A percentile compares a stretch with the other conserved stretches of the same genome.
These are phyloP conservation scores for Eufriesea mexicana DNA, from an alignment of 1,140 invertebrate species.

Conservation along the genomic window DNA sequence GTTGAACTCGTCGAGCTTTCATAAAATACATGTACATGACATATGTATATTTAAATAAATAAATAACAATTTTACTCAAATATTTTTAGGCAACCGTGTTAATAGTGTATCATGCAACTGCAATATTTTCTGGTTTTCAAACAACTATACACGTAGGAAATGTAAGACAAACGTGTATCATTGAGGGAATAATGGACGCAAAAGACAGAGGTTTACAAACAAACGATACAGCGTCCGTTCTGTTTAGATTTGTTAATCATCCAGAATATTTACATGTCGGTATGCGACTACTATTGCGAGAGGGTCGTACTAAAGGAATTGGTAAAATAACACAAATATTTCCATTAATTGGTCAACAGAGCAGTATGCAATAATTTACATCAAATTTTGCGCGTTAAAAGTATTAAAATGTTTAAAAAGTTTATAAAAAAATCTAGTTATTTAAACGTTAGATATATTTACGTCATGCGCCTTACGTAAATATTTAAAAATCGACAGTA, in stretches of 20 bases:
- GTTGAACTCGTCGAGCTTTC: conserved; percentile 31
- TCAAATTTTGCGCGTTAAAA: conserved; percentile 31
- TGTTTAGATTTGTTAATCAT: conserved; percentile 94
- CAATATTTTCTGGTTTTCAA: conserved; percentile 94
- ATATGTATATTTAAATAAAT: background rate
- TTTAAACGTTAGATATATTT: background rate
- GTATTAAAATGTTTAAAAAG: conserved; percentile 17
- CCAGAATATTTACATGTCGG: conserved; percentile 96
- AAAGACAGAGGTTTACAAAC: conserved; percentile 86
- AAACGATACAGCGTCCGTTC: conserved; percentile 92
- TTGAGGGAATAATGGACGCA: conserved; percentile 86
- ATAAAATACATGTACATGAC: background rate
- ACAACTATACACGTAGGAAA: conserved; percentile 97
- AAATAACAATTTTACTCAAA: background rate
- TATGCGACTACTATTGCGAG: conserved; percentile 92
- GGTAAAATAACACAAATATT: conserved; percentile 95
- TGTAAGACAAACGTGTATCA: conserved; percentile 95
- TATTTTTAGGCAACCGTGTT: conserved; percentile 90
- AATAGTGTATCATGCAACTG: conserved; percentile 92
- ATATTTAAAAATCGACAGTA: background rate
- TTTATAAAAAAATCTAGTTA: conserved; percentile 16
- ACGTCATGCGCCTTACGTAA: background rate
- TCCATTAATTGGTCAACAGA: conserved; percentile 81
- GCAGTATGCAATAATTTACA: conserved; percentile 40
- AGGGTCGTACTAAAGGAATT: conserved; percentile 94